Evolutionary conservation across 2,797 vertebrate species (phyloP).

Genomic region (Melopsittacus undulatus): DNA sequence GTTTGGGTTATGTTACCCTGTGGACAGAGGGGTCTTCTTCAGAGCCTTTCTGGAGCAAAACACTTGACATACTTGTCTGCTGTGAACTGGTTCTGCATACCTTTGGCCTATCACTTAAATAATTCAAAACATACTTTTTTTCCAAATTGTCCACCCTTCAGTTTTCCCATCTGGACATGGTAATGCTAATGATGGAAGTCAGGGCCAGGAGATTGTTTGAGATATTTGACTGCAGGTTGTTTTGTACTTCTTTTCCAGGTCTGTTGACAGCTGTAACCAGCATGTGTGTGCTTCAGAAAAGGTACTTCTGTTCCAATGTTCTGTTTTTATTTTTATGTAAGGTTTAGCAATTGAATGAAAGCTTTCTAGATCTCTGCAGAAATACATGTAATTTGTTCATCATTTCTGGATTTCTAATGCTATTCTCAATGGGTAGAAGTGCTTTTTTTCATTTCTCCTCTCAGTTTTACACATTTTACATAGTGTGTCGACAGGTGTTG

Average conservation of each 20-base stretch:
- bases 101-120: not conserved
- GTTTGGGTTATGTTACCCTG: not conserved
- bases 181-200: not conserved
- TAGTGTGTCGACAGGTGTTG: conserved; percentile 60
- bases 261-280: conserved; percentile 7
- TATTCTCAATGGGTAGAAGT: conserved; percentile 46
- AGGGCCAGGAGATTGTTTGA: not conserved
- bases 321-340: conserved; percentile 26
- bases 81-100: not conserved
- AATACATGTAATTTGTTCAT: conserved; percentile 22
- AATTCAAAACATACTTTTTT: not conserved
- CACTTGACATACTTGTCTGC: not conserved
- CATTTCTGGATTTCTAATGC: conserved; percentile 36
- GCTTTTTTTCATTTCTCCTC: conserved; percentile 60
- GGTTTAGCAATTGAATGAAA: not conserved
- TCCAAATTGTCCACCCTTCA: not conserved
- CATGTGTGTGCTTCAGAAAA: not conserved
- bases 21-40: not conserved
- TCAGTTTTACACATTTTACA: conserved; percentile 59
- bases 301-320: not conserved
- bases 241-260: conserved; percentile 3
- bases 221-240: not conserved
- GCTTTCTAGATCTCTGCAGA: not conserved
- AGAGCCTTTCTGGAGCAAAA: not conserved
- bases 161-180: not conserved